Conservation (phyloP, 2,797 vertebrate species). For the Phataginus tricuspis region DNA sequence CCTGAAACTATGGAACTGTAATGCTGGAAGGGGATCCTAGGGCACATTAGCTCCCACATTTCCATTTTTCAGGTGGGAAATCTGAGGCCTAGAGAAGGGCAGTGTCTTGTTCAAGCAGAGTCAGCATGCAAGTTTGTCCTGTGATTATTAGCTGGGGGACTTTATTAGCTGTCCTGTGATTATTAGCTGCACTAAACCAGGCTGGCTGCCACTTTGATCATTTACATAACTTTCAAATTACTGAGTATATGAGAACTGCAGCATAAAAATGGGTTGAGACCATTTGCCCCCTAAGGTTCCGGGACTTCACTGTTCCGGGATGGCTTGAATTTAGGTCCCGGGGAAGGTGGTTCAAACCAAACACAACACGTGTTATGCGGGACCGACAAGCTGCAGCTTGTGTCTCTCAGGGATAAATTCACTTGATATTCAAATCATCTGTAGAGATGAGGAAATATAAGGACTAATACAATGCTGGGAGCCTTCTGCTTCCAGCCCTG, state of each 20-base stretch:
- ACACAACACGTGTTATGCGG: not conserved
- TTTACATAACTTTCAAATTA: not conserved
- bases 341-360: not conserved
- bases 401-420: not conserved
- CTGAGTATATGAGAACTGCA: not conserved
- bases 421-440: not conserved
- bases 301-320: not conserved
- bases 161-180: not conserved
- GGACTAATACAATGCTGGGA: not conserved
- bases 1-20: not conserved
- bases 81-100: not conserved
- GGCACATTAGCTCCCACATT: fast-evolving
- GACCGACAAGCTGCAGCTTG: not conserved
- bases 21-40: not conserved
- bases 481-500: not conserved
- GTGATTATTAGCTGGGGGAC: not conserved
- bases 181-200: not conserved
- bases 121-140: not conserved
- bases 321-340: not conserved
- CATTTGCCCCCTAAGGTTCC: not conserved
- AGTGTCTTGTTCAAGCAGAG: not conserved
- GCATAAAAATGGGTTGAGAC: not conserved
- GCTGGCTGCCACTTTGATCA: not conserved
- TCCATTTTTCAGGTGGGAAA: not conserved
- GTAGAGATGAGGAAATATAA: not conserved